Conservation (phyloP, 2,888 invertebrate genomes). For the Hoplodrina blanda region DNA sequence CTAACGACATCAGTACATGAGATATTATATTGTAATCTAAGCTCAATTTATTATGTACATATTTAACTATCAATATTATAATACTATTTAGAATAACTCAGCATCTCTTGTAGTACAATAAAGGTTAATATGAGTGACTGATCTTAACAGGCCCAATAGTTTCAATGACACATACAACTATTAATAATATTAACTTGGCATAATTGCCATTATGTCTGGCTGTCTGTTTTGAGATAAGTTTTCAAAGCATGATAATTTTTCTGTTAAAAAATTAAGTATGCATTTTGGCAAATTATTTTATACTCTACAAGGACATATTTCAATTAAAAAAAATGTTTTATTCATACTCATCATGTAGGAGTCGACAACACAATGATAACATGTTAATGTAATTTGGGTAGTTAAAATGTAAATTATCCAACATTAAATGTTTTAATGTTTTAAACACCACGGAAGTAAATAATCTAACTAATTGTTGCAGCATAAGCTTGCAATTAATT, state of each 20-base stretch:
- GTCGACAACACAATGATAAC: neutral
- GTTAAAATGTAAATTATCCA: neutral
- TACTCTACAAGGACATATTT: constrained; percentile 1
- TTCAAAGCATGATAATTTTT: constrained; percentile 1
- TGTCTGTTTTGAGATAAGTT: constrained; percentile 1
- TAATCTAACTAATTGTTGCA: neutral
- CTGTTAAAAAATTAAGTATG: neutral
- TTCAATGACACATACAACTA: constrained; percentile 40
- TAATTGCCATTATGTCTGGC: constrained; percentile 3
- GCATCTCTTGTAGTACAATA: neutral
- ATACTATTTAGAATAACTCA: constrained; percentile 5
- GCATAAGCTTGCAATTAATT: neutral
- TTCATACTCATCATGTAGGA: neutral
- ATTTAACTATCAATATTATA: neutral
- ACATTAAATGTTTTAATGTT: neutral
- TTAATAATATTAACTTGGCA: constrained; percentile 23
- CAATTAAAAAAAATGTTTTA: neutral
- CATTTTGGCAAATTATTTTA: neutral
- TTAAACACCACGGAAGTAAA: neutral
- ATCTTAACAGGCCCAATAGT: constrained; percentile 40
- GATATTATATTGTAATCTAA: constrained; percentile 27
- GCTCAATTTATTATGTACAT: constrained; percentile 18
- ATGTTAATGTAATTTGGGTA: neutral
- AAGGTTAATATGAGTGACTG: constrained; percentile 11
- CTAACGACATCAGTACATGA: neutral